phyloP scores from a whole-genome alignment of 1,140 invertebrate genomes.

The Calephelis virginiensis region DNA sequence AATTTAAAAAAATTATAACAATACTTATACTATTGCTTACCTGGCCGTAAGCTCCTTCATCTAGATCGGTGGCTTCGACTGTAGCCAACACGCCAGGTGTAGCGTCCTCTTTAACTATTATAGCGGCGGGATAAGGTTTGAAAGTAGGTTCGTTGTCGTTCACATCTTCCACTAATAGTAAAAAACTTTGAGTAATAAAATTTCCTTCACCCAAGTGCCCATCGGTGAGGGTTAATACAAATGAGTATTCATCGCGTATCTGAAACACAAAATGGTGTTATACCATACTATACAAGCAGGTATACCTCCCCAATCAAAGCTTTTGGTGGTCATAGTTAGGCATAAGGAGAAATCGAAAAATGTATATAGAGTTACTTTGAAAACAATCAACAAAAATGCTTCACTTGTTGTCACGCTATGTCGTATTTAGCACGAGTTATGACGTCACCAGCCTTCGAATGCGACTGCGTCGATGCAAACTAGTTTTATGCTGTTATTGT shows the following conservation, averaged over 20 bases:
- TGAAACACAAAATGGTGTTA: conserved; percentile 52
- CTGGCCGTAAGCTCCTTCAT: conserved; percentile 95
- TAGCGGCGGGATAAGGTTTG: conserved; percentile 89
- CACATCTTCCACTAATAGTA: conserved; percentile 93
- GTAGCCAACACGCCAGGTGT: conserved; percentile 86
- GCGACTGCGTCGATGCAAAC: too few relatives aligned
- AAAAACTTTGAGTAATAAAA: conserved; percentile 93
- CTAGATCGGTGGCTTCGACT: conserved; percentile 91
- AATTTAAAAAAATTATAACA: too few relatives aligned
- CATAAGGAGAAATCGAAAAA: too few relatives aligned
- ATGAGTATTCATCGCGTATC: conserved; percentile 91
- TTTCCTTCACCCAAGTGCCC: conserved; percentile 91
- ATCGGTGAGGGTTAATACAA: conserved; percentile 94
- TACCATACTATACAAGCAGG: too few relatives aligned
- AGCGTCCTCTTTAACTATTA: conserved; percentile 89
- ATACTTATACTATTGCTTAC: conserved; percentile 61
- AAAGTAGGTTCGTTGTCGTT: conserved; percentile 95
- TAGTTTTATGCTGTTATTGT: too few relatives aligned
- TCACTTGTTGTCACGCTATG: too few relatives aligned
- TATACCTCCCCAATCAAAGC: too few relatives aligned
- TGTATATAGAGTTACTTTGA: too few relatives aligned
- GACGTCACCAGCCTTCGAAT: too few relatives aligned
- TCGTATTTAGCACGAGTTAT: too few relatives aligned
- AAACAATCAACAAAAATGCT: too few relatives aligned
- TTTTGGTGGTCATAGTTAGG: too few relatives aligned